Evolutionary conservation across 2,888 invertebrate genomes (phyloP), one percentile per base, ranked within the genome.

Genomic region (Petrophora chlorosata): DNA sequence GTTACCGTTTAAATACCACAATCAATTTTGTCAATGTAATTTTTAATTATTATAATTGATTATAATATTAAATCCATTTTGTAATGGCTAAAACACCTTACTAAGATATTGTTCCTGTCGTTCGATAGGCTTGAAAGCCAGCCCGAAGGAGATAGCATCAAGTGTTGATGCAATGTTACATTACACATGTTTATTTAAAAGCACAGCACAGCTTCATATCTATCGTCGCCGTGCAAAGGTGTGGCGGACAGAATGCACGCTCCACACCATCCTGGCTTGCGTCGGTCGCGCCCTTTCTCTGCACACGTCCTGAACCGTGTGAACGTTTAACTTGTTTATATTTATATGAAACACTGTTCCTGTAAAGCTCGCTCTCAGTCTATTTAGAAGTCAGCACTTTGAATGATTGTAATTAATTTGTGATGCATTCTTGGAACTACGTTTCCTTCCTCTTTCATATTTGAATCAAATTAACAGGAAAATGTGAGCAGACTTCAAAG

Each of bases 311-410:
- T 48, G 33, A 42, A 17, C 56, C 53, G 65, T n/a, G 52, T 48
- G 33, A 42, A 17, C 56, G 53, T 66, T n/a, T 53, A 59, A 53
- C 43, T 60, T 75, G 69, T 72, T 73, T 71, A 68, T 61, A 42
- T 64, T 69, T 72, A 73, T 71, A 69, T 61, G 41, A 63, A 50
- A 52, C 44, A 48, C 49, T 59, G 54, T 65, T 70, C 61, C 55
- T 62, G 60, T 58, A 57, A 66, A 35, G 8, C 38, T 48, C 26
- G 42, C 40, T 7, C 26, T 35, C 32, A 23, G 32, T 43, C 33
- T 15, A 38, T 46, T 44, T 46, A 30, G 23, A 12, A 35, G 13
- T 43, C 40, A 28, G 10, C 36, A 38, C 34, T 36, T 51, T 38
- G 36, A 32, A 38, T 28, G 14, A 35, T 34, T 16, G 19, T 25